phyloP scores from a whole-genome alignment of 1,140 invertebrate species.

The Macrocentrus cingulum region DNA sequence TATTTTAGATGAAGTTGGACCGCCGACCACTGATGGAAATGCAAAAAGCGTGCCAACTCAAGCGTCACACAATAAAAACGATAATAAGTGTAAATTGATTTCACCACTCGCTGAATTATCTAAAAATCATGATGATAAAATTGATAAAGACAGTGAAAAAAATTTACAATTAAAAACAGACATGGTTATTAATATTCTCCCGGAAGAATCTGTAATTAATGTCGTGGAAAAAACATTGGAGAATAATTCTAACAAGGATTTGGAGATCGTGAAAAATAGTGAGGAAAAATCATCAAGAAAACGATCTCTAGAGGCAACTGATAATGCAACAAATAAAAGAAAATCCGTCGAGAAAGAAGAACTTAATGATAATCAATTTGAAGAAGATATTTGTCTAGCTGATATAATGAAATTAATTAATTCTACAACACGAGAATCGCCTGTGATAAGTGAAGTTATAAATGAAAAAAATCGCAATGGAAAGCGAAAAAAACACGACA shows the following conservation, averaged over 20 bases:
- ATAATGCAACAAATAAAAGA: constrained; percentile 38
- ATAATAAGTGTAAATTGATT: not conserved
- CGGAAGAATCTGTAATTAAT: too few relatives aligned
- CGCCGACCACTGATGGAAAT: constrained; percentile 22
- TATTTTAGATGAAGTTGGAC: constrained; percentile 41
- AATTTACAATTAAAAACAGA: too few relatives aligned
- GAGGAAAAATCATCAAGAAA: constrained; percentile 37
- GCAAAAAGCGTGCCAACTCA: not conserved
- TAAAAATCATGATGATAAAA: not conserved
- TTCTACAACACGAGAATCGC: constrained; percentile 24
- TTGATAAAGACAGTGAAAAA: not conserved
- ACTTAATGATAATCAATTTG: constrained; percentile 21
- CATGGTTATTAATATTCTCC: too few relatives aligned
- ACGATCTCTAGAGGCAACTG: constrained; percentile 34
- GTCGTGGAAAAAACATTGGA: not conserved
- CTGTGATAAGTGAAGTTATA: constrained; percentile 3
- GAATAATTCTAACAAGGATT: not conserved
- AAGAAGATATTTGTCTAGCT: constrained; percentile 32
- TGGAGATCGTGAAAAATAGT: constrained; percentile 3
- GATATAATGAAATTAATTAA: constrained; percentile 41
- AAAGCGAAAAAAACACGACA: constrained; percentile 33
- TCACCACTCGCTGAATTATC: not conserved
- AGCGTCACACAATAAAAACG: not conserved
- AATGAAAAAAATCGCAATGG: constrained; percentile 20
- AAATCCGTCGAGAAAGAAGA: constrained; percentile 29